Evolutionary conservation across 2,797 vertebrate species (phyloP), one percentile per base, ranked within the genome.

Genomic region (Lepilemur septentrionalis): DNA sequence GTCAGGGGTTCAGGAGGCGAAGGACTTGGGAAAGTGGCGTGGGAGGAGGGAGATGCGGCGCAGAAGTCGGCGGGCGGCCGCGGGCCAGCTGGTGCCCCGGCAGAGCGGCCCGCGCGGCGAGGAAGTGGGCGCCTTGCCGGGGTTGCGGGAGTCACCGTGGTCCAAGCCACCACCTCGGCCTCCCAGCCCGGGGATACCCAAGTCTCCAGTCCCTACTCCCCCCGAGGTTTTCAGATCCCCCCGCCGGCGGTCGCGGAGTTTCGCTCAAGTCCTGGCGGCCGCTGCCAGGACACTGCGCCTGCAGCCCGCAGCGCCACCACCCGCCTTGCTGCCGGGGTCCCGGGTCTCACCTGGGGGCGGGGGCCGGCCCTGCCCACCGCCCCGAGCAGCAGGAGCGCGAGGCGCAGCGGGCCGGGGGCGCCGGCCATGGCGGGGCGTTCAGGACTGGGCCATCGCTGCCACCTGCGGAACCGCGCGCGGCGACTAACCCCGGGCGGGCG

Each of bases 301-400:
- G 72, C 69, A 57, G 75, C 73, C 76, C 43, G 50, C 78, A 1
- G 67, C 38, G 30, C 59, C 38, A 13, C 79, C 89, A 65, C 30
- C 50, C 84, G 50, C 0, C 1, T 2, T 11, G 28, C 55, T 63
- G 7, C 72, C 2, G 0, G 35, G 46, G 76, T 10, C 43, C 84
- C 79, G 17, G 70, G 52, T 38, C 98, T 97, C 97, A 98, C 98
- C 98, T 98, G 98, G 18, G 97, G 97, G 38, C 96, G 92, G 59
- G 98, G 97, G 80, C 97, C 96, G 87, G 95, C 96, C 50, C 90
- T 95, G 92, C 97, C 96, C 87, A 97, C 80, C 65, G 96, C 93
- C 81, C 97, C 92, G 82, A 98, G 97, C 93, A 98, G 93, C 89
- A 97, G 91, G 35, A 98, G 94, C 28, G 96, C 78, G 35, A 98